A percentile compares a stretch with the other conserved stretches of the same genome.
Conservation (phyloP, 2,113 vertebrate genomes). For the Machaerirhynchus nigripectus region DNA sequence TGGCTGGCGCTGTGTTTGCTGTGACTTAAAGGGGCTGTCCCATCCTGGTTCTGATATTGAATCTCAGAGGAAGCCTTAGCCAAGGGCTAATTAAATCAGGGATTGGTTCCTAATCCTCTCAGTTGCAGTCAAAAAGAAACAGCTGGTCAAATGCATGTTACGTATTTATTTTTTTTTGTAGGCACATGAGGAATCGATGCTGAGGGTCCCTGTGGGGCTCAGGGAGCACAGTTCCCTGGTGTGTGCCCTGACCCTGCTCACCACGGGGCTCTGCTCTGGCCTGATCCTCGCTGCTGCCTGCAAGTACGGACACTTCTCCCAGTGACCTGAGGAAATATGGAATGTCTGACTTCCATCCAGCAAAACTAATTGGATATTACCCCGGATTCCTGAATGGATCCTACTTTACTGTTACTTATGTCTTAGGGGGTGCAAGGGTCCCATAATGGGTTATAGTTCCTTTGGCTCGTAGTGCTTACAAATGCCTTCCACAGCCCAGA, state of each 20-base stretch:
- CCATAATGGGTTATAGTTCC: neutral
- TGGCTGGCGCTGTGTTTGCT: neutral
- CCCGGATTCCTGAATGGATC: neutral
- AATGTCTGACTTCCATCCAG: neutral
- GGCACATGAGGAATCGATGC: slow-evolving; percentile 41
- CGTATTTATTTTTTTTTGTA: slow-evolving; percentile 22
- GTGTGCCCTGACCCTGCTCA: slow-evolving; percentile 79
- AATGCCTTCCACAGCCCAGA: neutral
- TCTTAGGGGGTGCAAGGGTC: neutral
- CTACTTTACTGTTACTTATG: neutral
- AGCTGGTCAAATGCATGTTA: neutral
- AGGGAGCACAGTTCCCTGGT: slow-evolving; percentile 71
- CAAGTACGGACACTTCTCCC: slow-evolving; percentile 69
- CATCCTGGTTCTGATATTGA: neutral
- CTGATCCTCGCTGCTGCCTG: slow-evolving; percentile 77
- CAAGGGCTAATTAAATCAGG: neutral
- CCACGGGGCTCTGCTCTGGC: slow-evolving; percentile 77
- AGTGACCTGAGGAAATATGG: neutral
- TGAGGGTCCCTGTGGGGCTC: slow-evolving; percentile 85
- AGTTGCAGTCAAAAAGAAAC: neutral
- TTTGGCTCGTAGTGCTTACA: neutral
- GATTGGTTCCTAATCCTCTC: neutral
- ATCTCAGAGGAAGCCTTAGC: neutral
- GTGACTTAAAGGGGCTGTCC: neutral
- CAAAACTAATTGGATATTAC: neutral